Conservation (phyloP, 2,888 invertebrate species). For the Callosobruchus maculatus region DNA sequence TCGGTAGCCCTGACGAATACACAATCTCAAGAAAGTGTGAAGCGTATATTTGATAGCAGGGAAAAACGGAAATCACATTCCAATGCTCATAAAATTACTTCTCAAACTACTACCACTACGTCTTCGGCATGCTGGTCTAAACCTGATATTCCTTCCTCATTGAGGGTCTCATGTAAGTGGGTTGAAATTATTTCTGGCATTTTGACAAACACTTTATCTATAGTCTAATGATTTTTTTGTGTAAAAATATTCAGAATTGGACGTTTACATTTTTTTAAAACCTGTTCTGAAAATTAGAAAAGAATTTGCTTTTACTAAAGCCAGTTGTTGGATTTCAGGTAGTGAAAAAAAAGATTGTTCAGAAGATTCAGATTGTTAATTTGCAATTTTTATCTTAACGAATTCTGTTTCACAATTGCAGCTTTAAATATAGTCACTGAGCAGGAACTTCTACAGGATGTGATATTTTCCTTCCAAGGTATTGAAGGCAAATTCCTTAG, state of each 20-base stretch:
- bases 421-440: constrained; percentile 21
- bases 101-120: constrained; percentile 33
- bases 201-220: too few species aligned
- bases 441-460: constrained; percentile 51
- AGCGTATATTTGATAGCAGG: constrained; percentile 30
- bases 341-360: too few species aligned
- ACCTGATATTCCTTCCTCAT: constrained; percentile 34
- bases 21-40: constrained; percentile 35
- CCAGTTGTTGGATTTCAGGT: too few species aligned
- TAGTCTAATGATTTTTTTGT: too few species aligned
- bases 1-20: constrained; percentile 27
- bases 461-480: constrained; percentile 71
- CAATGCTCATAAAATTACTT: constrained; percentile 16
- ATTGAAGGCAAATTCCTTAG: constrained; percentile 75
- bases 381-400: too few species aligned
- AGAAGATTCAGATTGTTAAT: too few species aligned
- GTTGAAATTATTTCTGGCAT: too few species aligned
- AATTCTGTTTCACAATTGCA: too few species aligned
- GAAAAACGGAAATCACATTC: constrained; percentile 20
- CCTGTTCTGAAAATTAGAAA: too few species aligned
- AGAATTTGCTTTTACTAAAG: too few species aligned
- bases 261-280: too few species aligned
- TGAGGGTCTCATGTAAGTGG: constrained; percentile 27
- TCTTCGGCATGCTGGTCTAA: constrained; percentile 35
- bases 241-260: too few species aligned